Evolutionary conservation across 1,140 invertebrate genomes (phyloP).

Genomic region (Heliconius melpomene): DNA sequence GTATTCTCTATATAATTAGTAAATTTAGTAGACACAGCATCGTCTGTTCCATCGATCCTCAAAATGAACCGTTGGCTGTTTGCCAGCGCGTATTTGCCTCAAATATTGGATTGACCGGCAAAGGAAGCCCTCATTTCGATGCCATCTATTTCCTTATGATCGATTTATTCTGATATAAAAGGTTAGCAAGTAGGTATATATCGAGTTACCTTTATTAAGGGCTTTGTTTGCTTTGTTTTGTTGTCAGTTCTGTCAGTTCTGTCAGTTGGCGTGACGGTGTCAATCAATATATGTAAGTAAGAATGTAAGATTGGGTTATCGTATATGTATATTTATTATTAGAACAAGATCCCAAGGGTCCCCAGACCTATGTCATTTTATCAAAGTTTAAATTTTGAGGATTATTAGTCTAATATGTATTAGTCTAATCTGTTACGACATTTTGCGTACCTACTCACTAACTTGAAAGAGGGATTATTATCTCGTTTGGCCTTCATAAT

Average conservation of each 20-base stretch:
- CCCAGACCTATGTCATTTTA: too few relatives aligned
- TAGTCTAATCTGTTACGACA: too few relatives aligned
- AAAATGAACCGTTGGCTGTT: constrained; percentile 12
- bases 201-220: not conserved
- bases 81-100: constrained; percentile 27
- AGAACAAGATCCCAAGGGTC: too few relatives aligned
- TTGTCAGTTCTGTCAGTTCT: not conserved
- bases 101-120: constrained; percentile 29
- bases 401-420: too few relatives aligned
- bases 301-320: not conserved
- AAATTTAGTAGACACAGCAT: not conserved
- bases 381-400: too few relatives aligned
- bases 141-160: constrained; percentile 10
- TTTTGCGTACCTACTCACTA: too few relatives aligned
- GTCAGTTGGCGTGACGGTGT: not conserved
- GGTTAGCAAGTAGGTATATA: not conserved
- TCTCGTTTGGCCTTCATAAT: too few relatives aligned
- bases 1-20: not conserved
- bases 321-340: too few relatives aligned
- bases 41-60: not conserved
- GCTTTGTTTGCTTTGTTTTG: not conserved
- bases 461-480: too few relatives aligned
- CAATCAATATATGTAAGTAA: not conserved
- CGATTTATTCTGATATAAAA: constrained; percentile 11
- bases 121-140: constrained; percentile 14